These are phyloP conservation scores for Phocoena sinus DNA, from an alignment of 2,113 vertebrate species.

Conservation along the genomic window DNA sequence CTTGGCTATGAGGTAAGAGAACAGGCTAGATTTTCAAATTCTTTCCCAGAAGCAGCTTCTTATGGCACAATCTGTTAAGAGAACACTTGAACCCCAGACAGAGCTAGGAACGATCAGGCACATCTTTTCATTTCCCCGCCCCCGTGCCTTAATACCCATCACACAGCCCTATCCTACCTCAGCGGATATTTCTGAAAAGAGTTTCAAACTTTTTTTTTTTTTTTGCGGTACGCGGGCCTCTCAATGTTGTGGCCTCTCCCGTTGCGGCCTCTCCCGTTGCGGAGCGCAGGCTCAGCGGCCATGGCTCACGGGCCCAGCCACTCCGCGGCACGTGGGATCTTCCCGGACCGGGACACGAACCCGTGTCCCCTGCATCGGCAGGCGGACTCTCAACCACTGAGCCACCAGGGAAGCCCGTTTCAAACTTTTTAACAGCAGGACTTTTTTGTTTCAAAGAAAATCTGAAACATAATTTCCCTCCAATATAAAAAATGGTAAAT, in stretches of 20 bases:
- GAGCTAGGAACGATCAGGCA: background rate
- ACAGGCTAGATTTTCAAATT: background rate
- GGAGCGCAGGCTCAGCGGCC: too few relatives aligned
- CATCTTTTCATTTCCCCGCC: background rate
- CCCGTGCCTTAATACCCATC: background rate
- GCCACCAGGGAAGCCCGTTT: background rate
- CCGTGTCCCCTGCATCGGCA: too few relatives aligned
- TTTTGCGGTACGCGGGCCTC: too few relatives aligned
- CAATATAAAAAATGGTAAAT: background rate
- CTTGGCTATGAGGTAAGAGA: background rate
- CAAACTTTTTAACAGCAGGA: background rate
- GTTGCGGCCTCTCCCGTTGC: too few relatives aligned
- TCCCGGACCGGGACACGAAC: too few relatives aligned
- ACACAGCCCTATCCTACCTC: too few relatives aligned
- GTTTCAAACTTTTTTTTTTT: background rate
- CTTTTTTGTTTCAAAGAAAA: background rate
- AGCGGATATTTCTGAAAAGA: background rate
- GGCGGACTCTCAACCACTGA: too few relatives aligned
- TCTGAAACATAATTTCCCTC: background rate
- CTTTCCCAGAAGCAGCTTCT: background rate
- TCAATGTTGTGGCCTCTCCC: too few relatives aligned
- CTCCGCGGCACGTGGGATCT: too few relatives aligned
- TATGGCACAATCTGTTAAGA: background rate
- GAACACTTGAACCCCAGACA: background rate
- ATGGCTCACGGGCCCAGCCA: too few relatives aligned